Base-by-base conservation (phyloP, 1,140 invertebrate species). In the Heliconius hermathena region DNA sequence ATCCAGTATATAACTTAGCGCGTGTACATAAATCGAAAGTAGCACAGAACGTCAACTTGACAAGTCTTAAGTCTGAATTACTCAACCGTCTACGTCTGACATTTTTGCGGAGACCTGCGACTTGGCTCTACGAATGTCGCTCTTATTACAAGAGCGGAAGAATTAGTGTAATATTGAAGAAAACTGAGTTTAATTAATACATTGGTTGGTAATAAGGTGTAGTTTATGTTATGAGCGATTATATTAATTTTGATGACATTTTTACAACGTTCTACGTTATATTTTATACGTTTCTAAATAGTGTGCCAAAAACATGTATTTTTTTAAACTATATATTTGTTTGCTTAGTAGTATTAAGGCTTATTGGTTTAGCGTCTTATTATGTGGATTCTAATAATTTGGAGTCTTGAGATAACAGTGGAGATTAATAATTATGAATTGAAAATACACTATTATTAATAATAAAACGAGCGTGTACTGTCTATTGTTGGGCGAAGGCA, bases 61-160 rank as follows among this genome's bases (percentile, higher is more conserved):
- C 20, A 16, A 75, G 38, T 60, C 52, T 76, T 52, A 26, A 80
- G 20, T 66, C 26, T 66, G 49, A 71, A 54, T 82, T 82, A 52
- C 81, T 49, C 74, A 82, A 79, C 60, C 70, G 75, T 75, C 74
- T 76, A 74, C 38, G 74, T 74, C 33, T 80, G 82, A 81, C 82
- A 83, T 83, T 81, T 83, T 83, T 81, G 73, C 76, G 33, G 33
- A 20, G 52, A 74, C 54, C 75, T 66, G 74, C 26, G 36, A n/a
- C 16, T 29, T 3, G 52, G 11, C 18, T 38, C 9, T n/a, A 8
- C 18, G 8, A 75, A 54, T 70, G 9, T 78, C 46, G 33, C 18
- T 38, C 36, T 74, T 74, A 78, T 78, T 33, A 0, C 13, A 11
- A 54, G 0, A 13, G 49, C 0, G 22, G 49, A 77, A 70, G 75